These are phyloP conservation scores for Brachyptera putata DNA, from an alignment of 2,888 invertebrate species.

Conservation along the genomic window DNA sequence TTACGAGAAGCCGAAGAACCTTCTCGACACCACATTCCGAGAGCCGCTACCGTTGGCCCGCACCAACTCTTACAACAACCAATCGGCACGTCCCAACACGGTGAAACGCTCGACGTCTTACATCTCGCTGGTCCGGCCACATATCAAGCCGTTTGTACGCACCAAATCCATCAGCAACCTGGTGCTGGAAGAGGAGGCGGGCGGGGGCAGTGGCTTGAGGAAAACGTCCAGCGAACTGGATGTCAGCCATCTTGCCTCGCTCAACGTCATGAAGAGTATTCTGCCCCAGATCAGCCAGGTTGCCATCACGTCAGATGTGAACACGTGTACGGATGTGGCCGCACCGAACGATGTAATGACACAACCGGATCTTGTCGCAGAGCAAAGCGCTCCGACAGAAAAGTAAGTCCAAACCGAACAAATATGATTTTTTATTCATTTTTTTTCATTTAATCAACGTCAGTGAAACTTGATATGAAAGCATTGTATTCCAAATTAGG, in stretches of 20 bases:
- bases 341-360: too few relatives aligned
- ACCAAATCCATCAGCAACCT: slow-evolving; percentile 27
- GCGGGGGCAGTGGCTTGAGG: background rate
- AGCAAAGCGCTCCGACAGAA: too few relatives aligned
- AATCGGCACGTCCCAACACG: slow-evolving; percentile 36
- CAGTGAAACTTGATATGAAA: too few relatives aligned
- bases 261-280: slow-evolving; percentile 33
- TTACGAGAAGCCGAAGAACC: slow-evolving; percentile 32
- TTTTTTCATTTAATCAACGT: too few relatives aligned
- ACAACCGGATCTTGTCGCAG: too few relatives aligned
- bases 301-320: too few relatives aligned
- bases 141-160: background rate
- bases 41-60: slow-evolving; percentile 12
- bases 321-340: too few relatives aligned
- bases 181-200: slow-evolving; percentile 4
- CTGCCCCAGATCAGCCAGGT: slow-evolving; percentile 6
- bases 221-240: slow-evolving; percentile 11
- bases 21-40: slow-evolving; percentile 19
- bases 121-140: slow-evolving; percentile 39
- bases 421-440: too few relatives aligned
- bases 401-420: too few relatives aligned
- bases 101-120: slow-evolving; percentile 48
- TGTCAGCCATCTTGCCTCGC: slow-evolving; percentile 30
- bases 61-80: slow-evolving; percentile 44
- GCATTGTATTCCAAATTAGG: too few relatives aligned